A percentile compares a stretch with the other conserved stretches of the same genome.
These are phyloP conservation scores for Gavialis gangeticus DNA, from an alignment of 2,113 vertebrate species.

Conservation along the genomic window DNA sequence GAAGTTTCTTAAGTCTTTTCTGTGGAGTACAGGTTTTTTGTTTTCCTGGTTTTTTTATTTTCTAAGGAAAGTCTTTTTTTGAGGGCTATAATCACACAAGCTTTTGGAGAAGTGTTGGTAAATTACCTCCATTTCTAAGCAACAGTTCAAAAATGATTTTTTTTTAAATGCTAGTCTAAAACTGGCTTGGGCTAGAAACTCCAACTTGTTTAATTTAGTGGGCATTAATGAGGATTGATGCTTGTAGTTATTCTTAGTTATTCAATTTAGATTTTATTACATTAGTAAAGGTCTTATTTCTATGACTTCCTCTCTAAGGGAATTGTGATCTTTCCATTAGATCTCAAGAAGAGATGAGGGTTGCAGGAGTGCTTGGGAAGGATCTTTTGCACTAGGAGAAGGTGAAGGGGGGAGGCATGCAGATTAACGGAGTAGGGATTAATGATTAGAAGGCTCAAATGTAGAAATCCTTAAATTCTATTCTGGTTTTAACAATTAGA, in stretches of 20 bases:
- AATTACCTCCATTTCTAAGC: neutral
- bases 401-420: neutral
- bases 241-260: neutral
- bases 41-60: neutral
- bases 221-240: neutral
- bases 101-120: neutral
- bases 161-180: neutral
- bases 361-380: neutral
- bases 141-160: neutral
- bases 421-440: neutral
- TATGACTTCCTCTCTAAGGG: neutral
- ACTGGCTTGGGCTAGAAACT: neutral
- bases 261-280: neutral
- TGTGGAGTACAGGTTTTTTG: neutral
- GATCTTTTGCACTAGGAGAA: neutral
- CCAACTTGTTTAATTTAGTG: neutral
- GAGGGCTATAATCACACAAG: neutral
- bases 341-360: neutral
- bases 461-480: neutral
- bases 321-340: neutral
- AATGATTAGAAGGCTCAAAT: neutral
- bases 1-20: neutral
- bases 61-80: neutral
- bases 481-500: neutral
- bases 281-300: neutral